Evolutionary conservation across 2,888 invertebrate species (phyloP).

Genomic region (Bibio marci): DNA sequence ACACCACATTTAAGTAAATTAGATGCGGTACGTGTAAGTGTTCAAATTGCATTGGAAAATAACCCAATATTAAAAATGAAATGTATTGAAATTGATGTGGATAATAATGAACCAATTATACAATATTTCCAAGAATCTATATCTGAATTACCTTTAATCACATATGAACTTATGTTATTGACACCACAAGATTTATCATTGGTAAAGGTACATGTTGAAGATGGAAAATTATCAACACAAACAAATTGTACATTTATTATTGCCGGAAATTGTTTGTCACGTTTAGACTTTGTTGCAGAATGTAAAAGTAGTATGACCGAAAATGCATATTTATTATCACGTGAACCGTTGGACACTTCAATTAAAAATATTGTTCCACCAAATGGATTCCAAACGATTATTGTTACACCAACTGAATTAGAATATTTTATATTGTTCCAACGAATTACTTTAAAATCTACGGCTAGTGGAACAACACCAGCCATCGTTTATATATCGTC

Average conservation of each 20-base stretch:
- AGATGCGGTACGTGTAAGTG: constrained; percentile 38
- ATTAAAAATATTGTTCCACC: constrained; percentile 20
- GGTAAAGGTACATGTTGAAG: constrained; percentile 36
- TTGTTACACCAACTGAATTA: constrained; percentile 18
- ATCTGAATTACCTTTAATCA: constrained; percentile 49
- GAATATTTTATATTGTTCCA: constrained; percentile 22
- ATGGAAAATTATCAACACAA: constrained; percentile 35
- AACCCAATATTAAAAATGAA: constrained; percentile 41
- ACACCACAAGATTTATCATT: constrained; percentile 12
- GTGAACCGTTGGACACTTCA: constrained; percentile 36
- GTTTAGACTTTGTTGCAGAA: constrained; percentile 25
- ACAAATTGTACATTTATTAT: constrained; percentile 23
- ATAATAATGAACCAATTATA: constrained; percentile 33
- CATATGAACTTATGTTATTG: constrained; percentile 44
- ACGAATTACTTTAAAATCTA: constrained; percentile 13
- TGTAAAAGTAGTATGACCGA: constrained; percentile 34
- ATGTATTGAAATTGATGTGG: constrained; percentile 37
- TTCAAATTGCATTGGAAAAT: constrained; percentile 62
- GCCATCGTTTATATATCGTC: constrained; percentile 17
- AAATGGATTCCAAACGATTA: constrained; percentile 17
- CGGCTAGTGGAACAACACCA: constrained; percentile 12
- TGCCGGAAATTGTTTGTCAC: constrained; percentile 14
- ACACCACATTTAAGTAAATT: constrained; percentile 17
- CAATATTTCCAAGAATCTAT: constrained; percentile 39
- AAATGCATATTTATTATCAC: constrained; percentile 40